phyloP scores from a whole-genome alignment of 64 coral and sea anemone genomes.

The Pocillopora damicornis region DNA sequence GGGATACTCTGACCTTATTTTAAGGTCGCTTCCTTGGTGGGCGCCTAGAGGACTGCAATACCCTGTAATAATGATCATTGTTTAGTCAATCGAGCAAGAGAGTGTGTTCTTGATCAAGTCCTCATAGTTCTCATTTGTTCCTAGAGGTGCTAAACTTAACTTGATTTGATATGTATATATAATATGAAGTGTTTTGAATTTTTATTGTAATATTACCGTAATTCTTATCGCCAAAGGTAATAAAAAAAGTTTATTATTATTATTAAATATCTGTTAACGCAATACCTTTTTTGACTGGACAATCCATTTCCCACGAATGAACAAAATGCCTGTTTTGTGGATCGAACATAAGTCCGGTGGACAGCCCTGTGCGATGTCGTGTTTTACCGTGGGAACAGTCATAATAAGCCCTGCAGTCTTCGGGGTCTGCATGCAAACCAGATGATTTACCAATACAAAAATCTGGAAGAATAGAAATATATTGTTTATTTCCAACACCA shows the following conservation, averaged over 20 bases:
- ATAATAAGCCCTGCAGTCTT: constrained; percentile 32
- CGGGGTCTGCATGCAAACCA: constrained; percentile 25
- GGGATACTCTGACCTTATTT: no score
- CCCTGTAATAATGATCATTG: no score
- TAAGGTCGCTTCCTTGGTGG: no score
- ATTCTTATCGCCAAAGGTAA: neutral
- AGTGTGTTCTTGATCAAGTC: no score
- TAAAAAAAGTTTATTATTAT: neutral
- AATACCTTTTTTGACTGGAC: constrained; percentile 21
- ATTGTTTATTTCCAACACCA: neutral
- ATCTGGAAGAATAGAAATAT: neutral
- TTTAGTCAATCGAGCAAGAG: no score
- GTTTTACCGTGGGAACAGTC: neutral
- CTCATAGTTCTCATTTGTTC: no score
- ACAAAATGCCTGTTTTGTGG: neutral
- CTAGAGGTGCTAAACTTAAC: no score
- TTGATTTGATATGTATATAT: no score
- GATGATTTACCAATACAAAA: constrained; percentile 35
- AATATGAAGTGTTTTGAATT: no score
- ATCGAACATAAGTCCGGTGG: constrained; percentile 22
- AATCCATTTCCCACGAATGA: constrained; percentile 4
- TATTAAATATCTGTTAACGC: neutral
- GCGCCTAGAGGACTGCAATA: no score
- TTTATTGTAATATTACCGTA: no score
- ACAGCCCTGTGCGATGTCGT: neutral